Base-by-base conservation (phyloP, 2,888 invertebrate genomes). In the Smittia aterrima region DNA sequence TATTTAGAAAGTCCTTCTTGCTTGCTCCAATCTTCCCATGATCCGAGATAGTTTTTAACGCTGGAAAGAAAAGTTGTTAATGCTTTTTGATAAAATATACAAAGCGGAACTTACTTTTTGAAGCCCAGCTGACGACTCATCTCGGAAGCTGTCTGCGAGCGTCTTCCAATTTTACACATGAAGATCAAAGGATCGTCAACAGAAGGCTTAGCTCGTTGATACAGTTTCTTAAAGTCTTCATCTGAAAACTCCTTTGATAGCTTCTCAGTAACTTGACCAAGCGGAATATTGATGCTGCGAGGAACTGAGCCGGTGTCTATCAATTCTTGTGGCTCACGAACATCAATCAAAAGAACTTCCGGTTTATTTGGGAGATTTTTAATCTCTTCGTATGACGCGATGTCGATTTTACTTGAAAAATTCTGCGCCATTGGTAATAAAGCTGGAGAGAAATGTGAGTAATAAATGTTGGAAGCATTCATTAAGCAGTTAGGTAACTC, bases 201-300 rank as follows among this genome's bases (percentile, higher is more conserved):
- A 2, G 79, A 75, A 9, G 90, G 90, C 78, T 89, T 89, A 1
- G 82, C 78, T 75, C 82, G 84, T 0, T 64, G 2, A n/a, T 38
- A 73, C 68, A 79, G 82, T 71, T 83, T 77, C 77, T 84, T n/a
- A 24, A 73, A 73, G 16, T 73, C n/a, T 13, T 73, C 64, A 3
- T 58, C 62, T 3, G 72, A 40, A 24, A 41, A 20, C 4, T 47
- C 47, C 16, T 47, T 47, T n/a, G 62, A 62, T 18, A 72, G 25
- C 24, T 41, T 64, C 7, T 73, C 64, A 24, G 27, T n/a, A 18
- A 73, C 73, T 73, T 73, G 64, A n/a, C 27, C 47, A 1, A 73
- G 84, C 77, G 92, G 92, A 80, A 92, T 91, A 79, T 92, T 91
- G 73, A 92, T 85, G 79, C 90, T 90, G 74, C 87, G 87, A 41